Evolutionary conservation across 2,888 invertebrate genomes (phyloP), one percentile per base, ranked within the genome.

Genomic region (Diarsia brunnea): DNA sequence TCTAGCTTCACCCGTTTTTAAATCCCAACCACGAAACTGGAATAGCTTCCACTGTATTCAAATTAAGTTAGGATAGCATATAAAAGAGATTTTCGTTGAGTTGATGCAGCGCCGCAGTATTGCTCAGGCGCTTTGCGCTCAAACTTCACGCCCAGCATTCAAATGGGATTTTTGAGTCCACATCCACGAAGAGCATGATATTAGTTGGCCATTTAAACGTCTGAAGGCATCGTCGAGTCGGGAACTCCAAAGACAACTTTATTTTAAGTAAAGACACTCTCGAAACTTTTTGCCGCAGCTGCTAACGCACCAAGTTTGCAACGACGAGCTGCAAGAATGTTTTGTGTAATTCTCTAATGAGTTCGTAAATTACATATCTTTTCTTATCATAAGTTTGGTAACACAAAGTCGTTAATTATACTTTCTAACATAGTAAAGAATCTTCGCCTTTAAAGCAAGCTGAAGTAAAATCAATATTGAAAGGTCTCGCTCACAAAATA

Each of bases 131-230:
- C 75, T 84, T 75, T 84, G 80, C 73, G 65, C 72, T 82, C 64
- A 69, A 87, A 88, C 81, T 89, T 88, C 76, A 72, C 82, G 74
- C 75, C 68, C 64, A 82, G 77, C 75, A 84, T 84, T 83, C 84
- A 89, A 89, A 89, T 87, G 78, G 81, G 85, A 84, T 87, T 85
- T 89, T 88, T 87, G 82, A 88, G 84, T 78, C 77, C 80, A 82
- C 82, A 82, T 78, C 84, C 77, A 79, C 84, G 71, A 75, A 72
- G 79, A 85, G 79, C 31, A 77, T 83, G 82, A 85, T 88, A 88
- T 89, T 88, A 88, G 82, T 82, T 82, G 84, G 82, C 75, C 71
- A 88, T 89, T 87, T 87, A 85, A 85, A 85, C 75, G 76, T 79
- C 69, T 68, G 75, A 43, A 14, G 19, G 75, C 68, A 78, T 78